phyloP scores from a whole-genome alignment of 2,797 vertebrate species.

The Karalla daura region DNA sequence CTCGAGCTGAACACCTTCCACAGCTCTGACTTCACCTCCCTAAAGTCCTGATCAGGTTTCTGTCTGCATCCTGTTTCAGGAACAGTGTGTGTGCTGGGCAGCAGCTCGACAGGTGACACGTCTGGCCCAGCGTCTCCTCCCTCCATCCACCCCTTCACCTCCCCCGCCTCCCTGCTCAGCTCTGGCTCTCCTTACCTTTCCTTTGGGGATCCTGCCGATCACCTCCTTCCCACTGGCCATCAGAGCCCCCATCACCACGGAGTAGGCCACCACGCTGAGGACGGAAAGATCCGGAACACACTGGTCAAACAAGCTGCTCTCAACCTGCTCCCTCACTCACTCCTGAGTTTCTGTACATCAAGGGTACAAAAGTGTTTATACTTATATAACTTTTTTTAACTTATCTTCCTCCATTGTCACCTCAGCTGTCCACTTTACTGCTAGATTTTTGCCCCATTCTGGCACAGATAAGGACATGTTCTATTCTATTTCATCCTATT shows the following conservation, averaged over 20 bases:
- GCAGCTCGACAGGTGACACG: not conserved
- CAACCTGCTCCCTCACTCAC: no score
- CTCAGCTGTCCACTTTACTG: no score
- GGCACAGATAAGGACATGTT: no score
- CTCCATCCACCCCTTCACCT: no score
- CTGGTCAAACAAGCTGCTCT: no score
- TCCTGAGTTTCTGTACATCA: no score
- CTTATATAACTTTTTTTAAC: no score
- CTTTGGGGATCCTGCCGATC: slow-evolving; percentile 94
- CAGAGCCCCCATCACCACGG: slow-evolving; percentile 94
- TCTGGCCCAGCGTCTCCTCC: not conserved
- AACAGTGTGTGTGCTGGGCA: not conserved
- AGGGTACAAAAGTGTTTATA: no score
- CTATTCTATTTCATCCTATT: no score
- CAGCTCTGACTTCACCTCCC: not conserved
- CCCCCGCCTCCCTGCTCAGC: accelerated
- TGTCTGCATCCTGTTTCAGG: not conserved
- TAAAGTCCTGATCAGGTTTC: not conserved
- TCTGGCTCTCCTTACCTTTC: slow-evolving; percentile 83
- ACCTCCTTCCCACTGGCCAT: slow-evolving; percentile 98
- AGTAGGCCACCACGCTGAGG: slow-evolving; percentile 94
- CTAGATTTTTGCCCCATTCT: no score
- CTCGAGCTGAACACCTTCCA: not conserved
- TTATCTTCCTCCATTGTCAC: no score
- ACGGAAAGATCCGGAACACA: no score